Evolutionary conservation across 2,113 vertebrate species (phyloP).

Genomic region (Spea multiplicata): DNA sequence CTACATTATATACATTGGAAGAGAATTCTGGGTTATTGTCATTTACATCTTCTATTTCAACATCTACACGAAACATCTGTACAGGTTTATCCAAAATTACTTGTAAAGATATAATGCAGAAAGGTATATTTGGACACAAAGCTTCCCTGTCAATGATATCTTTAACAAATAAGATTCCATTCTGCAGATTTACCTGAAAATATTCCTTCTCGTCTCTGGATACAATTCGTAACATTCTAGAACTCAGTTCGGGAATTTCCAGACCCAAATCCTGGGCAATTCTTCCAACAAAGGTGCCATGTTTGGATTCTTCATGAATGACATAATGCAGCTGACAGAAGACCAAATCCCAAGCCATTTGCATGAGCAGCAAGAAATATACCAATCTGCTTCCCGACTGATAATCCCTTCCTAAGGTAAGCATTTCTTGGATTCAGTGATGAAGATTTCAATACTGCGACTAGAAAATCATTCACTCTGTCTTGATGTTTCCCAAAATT

Average conservation of each 20-base stretch:
- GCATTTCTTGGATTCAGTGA: background rate
- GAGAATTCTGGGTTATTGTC: constrained; percentile 73
- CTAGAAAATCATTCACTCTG: background rate
- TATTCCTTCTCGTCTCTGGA: constrained; percentile 65
- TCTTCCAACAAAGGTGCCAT: constrained; percentile 48
- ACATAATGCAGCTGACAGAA: constrained; percentile 45
- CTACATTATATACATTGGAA: constrained; percentile 49
- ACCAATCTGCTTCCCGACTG: background rate
- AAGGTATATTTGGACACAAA: constrained; percentile 64
- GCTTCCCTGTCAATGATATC: constrained; percentile 75
- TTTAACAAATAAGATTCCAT: constrained; percentile 64
- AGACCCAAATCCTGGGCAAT: constrained; percentile 65
- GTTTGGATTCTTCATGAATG: constrained; percentile 5
- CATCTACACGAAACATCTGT: constrained; percentile 67
- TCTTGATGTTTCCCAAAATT: background rate
- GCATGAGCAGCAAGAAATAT: constrained; percentile 42
- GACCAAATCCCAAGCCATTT: constrained; percentile 1
- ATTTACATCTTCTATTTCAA: constrained; percentile 74
- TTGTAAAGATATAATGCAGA: constrained; percentile 72
- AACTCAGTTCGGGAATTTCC: constrained; percentile 59
- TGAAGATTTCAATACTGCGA: background rate
- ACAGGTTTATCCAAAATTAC: constrained; percentile 71
- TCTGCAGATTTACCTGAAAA: constrained; percentile 65
- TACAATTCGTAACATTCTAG: constrained; percentile 65
- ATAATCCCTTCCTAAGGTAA: constrained; percentile 6